Evolutionary conservation across 2,113 vertebrate species (phyloP).

Genomic region (Phoenicopterus ruber): DNA sequence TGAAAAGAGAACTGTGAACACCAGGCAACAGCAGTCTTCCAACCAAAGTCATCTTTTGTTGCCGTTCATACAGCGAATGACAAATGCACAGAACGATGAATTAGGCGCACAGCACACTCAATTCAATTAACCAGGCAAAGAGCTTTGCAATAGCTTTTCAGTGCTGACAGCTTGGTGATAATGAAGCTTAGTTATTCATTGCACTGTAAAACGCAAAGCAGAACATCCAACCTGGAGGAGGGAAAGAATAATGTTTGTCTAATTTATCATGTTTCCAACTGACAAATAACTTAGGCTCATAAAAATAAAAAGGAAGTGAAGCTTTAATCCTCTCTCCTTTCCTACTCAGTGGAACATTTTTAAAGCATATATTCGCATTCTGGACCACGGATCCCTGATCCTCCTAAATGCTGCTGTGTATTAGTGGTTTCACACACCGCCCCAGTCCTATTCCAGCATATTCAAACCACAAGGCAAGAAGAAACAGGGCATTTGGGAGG

Average conservation of each 20-base stretch:
- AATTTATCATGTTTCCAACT: constrained; percentile 58
- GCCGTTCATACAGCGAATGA: background rate
- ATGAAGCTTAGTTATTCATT: constrained; percentile 46
- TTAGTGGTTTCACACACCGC: constrained; percentile 36
- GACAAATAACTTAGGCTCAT: constrained; percentile 50
- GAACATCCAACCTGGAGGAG: constrained; percentile 51
- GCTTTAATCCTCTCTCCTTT: constrained; percentile 43
- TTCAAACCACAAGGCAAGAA: constrained; percentile 14
- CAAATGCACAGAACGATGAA: background rate
- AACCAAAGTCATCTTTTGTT: background rate
- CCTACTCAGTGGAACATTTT: constrained; percentile 28
- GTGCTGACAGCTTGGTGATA: constrained; percentile 52
- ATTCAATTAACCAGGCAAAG: background rate
- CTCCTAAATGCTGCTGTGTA: background rate
- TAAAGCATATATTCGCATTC: constrained; percentile 35
- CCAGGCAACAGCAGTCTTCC: background rate
- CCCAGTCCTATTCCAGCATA: background rate
- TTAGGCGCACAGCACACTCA: background rate
- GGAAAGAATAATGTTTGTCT: constrained; percentile 55
- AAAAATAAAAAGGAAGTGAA: constrained; percentile 48
- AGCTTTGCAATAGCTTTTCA: constrained; percentile 13
- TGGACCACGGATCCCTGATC: constrained; percentile 28
- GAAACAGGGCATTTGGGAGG: constrained; percentile 13
- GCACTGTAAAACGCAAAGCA: constrained; percentile 40
- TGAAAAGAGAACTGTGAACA: background rate